Conservation (phyloP, 2,888 invertebrate genomes). For the Minunthozetes semirufus region DNA sequence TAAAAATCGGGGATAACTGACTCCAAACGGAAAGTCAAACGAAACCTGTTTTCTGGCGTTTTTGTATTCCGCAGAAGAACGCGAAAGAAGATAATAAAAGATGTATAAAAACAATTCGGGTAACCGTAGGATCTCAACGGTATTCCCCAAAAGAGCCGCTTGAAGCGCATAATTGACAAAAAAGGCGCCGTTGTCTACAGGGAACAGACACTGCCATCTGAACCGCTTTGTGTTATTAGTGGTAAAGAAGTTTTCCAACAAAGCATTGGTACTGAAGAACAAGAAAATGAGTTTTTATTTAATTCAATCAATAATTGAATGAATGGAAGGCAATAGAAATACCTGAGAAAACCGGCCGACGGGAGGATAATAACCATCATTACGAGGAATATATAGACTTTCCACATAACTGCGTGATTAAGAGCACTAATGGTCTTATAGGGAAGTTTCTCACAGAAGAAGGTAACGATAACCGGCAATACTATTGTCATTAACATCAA, state of each 20-base stretch:
- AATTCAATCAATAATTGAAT: not conserved
- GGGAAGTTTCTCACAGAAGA: conserved; percentile 36
- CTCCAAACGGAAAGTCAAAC: conserved; percentile 87
- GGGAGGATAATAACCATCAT: conserved; percentile 92
- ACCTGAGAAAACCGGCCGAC: conserved; percentile 75
- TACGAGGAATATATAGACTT: conserved; percentile 47
- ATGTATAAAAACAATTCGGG: conserved; percentile 85
- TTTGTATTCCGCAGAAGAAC: conserved; percentile 38
- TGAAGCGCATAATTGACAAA: conserved; percentile 95
- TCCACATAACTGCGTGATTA: conserved; percentile 40
- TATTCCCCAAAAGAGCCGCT: conserved; percentile 83
- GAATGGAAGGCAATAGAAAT: not conserved
- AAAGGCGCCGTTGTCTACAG: conserved; percentile 91
- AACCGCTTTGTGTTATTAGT: conserved; percentile 22
- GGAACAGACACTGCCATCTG: conserved; percentile 64
- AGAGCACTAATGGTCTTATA: conserved; percentile 37
- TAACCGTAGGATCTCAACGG: conserved; percentile 79
- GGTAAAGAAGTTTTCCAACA: conserved; percentile 33
- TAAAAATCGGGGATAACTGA: conserved; percentile 88
- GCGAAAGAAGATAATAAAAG: conserved; percentile 54
- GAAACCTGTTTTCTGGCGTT: conserved; percentile 54
- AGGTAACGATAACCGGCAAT: conserved; percentile 37
- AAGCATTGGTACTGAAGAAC: conserved; percentile 33
- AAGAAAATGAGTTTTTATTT: not conserved
- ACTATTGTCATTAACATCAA: conserved; percentile 35